Percentiles rank a stretch among this genome's conserved stretches.
Conservation (phyloP, 2,888 invertebrate genomes). For the Epinotia demarniana region DNA sequence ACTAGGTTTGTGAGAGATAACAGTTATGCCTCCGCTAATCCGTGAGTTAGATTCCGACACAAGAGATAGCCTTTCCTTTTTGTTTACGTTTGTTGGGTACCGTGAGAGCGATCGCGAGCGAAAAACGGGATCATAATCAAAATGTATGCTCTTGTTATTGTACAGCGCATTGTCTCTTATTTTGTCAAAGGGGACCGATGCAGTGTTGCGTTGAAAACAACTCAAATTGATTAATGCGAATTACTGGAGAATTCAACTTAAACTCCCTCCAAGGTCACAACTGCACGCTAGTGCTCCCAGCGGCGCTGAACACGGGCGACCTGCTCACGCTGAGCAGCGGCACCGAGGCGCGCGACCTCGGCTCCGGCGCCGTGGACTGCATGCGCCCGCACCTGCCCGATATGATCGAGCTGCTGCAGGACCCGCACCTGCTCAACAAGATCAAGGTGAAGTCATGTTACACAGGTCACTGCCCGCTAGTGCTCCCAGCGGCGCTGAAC, state of each 20-base stretch:
- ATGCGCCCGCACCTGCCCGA: slow-evolving; percentile 96
- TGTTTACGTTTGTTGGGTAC: too few species aligned
- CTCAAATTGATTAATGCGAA: neutral
- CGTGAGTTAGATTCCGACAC: too few species aligned
- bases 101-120: too few species aligned
- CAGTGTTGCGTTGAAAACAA: neutral
- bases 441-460: slow-evolving; percentile 89
- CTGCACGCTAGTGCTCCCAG: slow-evolving; percentile 88
- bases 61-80: too few species aligned
- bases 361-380: slow-evolving; percentile 96
- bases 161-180: neutral
- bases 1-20: too few species aligned
- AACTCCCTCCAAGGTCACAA: slow-evolving; percentile 65
- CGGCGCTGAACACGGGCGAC: slow-evolving; percentile 69
- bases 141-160: neutral
- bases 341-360: slow-evolving; percentile 82
- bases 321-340: slow-evolving; percentile 52
- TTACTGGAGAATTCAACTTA: neutral
- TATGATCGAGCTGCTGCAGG: slow-evolving; percentile 96
- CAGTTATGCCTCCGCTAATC: too few species aligned
- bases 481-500: slow-evolving; percentile 85
- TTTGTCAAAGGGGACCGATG: neutral
- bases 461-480: slow-evolving; percentile 83
- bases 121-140: too few species aligned
- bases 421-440: slow-evolving; percentile 98